phyloP scores from a whole-genome alignment of 1,140 invertebrate genomes.

The Macrocentrus cingulum region DNA sequence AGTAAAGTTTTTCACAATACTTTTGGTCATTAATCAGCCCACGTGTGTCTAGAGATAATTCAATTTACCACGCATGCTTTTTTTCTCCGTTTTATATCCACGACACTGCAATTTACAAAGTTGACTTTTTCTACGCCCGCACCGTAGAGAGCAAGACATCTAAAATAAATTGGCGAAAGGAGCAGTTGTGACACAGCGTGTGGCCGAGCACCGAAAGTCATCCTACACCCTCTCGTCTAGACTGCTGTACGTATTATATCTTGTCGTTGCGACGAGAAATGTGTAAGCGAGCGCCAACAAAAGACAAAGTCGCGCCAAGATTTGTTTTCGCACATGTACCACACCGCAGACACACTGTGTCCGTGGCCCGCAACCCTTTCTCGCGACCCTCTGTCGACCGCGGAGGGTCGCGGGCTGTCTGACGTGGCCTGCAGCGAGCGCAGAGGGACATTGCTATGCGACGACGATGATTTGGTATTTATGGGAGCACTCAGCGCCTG shows the following conservation, averaged over 20 bases:
- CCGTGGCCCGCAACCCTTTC: too few species aligned
- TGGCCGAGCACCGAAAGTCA: slow-evolving; percentile 30
- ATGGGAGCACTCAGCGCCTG: slow-evolving; percentile 45
- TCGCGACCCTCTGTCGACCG: too few species aligned
- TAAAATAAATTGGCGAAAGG: slow-evolving; percentile 41
- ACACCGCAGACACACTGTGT: too few species aligned
- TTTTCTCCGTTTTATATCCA: slow-evolving; percentile 5
- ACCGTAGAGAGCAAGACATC: slow-evolving; percentile 32
- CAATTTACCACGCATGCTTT: neutral
- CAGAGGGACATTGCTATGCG: slow-evolving; percentile 29
- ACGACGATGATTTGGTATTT: slow-evolving; percentile 45
- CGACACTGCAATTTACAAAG: slow-evolving; percentile 10
- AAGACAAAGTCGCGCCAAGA: neutral
- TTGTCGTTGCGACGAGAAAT: neutral
- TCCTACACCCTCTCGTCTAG: slow-evolving; percentile 26
- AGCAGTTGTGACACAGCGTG: slow-evolving; percentile 40
- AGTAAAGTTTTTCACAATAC: neutral
- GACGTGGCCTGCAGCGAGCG: slow-evolving; percentile 15
- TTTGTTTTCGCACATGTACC: neutral
- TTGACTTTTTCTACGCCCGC: slow-evolving; percentile 3
- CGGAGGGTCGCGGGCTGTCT: too few species aligned
- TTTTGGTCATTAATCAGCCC: too few species aligned
- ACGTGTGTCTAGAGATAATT: neutral
- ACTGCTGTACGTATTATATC: slow-evolving; percentile 7
- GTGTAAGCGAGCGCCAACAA: neutral